Percentiles rank a stretch among this genome's conserved stretches.
These are phyloP conservation scores for Amphiduros pacificus DNA, from an alignment of 2,888 invertebrate genomes.

Conservation along the genomic window DNA sequence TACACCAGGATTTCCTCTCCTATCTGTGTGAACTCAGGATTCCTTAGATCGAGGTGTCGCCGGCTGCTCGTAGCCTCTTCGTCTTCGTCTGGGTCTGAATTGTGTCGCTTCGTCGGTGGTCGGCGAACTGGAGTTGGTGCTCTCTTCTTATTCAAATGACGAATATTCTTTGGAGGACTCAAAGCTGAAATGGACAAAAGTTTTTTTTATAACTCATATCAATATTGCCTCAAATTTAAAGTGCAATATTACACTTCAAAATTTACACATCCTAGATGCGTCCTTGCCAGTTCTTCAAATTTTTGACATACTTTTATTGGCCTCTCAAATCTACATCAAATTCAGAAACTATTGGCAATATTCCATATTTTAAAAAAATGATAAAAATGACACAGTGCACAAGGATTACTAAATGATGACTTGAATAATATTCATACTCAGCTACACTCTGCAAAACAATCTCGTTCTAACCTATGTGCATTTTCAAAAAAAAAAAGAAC, in stretches of 20 bases:
- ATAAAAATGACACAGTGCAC: too few species aligned
- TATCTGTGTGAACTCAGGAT: slow-evolving; percentile 16
- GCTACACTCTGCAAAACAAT: too few species aligned
- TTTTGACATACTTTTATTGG: neutral
- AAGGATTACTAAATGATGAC: too few species aligned
- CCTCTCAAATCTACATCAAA: too few species aligned
- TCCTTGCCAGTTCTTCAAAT: too few species aligned
- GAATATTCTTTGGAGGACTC: slow-evolving; percentile 37
- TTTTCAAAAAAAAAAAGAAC: too few species aligned
- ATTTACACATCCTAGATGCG: too few species aligned
- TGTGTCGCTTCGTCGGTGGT: slow-evolving; percentile 25
- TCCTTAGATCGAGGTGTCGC: neutral
- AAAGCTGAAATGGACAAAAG: slow-evolving; percentile 29
- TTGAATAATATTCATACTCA: too few species aligned
- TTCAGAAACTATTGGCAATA: too few species aligned
- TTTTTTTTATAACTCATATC: neutral
- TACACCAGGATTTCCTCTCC: slow-evolving; percentile 22
- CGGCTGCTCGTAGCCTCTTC: neutral
- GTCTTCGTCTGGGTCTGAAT: neutral
- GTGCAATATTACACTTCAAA: too few species aligned
- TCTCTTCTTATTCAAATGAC: slow-evolving; percentile 41
- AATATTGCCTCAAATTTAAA: neutral
- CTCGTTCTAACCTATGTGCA: too few species aligned
- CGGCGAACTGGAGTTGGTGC: slow-evolving; percentile 32
- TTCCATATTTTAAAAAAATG: neutral